These are phyloP conservation scores for Acronicta psi DNA, from an alignment of 2,888 invertebrate species.

Conservation along the genomic window DNA sequence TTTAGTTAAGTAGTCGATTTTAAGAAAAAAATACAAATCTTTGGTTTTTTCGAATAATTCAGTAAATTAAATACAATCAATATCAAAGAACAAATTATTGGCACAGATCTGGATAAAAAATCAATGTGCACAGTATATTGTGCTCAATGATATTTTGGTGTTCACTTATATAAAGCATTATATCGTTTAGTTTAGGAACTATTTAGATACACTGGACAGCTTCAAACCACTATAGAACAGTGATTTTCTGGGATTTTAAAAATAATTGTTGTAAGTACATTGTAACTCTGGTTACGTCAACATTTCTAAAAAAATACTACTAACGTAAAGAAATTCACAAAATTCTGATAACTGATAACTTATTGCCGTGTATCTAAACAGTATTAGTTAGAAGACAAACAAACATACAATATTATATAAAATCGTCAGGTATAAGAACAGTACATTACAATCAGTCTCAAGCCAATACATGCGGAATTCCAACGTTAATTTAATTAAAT, in stretches of 20 bases:
- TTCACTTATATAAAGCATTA: conserved; percentile 34
- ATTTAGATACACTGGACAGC: conserved; percentile 28
- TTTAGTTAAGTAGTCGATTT: conserved; percentile 23
- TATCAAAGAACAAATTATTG: conserved; percentile 54
- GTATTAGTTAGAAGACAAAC: conserved; percentile 57
- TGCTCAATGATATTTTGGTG: conserved; percentile 31
- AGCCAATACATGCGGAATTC: conserved; percentile 77
- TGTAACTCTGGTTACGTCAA: too few relatives aligned
- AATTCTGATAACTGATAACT: not conserved
- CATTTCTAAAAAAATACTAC: too few relatives aligned
- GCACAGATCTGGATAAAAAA: conserved; percentile 60
- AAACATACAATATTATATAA: conserved; percentile 66
- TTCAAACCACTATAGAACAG: too few relatives aligned
- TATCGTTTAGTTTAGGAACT: conserved; percentile 28
- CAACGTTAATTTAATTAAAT: conserved; percentile 69
- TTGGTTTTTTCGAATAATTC: conserved; percentile 8
- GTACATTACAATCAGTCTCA: conserved; percentile 84
- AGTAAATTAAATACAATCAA: conserved; percentile 8
- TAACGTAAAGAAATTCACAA: not conserved
- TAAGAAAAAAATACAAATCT: conserved; percentile 21
- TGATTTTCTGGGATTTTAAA: not conserved
- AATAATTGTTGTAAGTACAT: too few relatives aligned
- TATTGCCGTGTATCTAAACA: conserved; percentile 38
- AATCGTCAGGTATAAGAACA: conserved; percentile 73
- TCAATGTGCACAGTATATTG: conserved; percentile 25